Conservation (phyloP, 2,113 vertebrate species). For the Anthoscopus minutus region DNA sequence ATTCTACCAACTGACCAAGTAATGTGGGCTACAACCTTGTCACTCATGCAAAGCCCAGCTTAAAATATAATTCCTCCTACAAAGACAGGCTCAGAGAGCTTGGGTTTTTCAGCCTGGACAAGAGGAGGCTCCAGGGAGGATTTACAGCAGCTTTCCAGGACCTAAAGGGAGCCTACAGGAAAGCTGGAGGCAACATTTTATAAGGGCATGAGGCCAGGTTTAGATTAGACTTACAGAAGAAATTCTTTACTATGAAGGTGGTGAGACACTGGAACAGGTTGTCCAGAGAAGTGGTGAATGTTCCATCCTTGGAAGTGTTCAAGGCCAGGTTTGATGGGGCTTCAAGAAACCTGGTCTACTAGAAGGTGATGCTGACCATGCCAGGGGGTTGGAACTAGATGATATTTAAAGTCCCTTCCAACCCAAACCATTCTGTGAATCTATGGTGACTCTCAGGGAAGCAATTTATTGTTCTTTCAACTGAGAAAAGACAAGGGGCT, state of each 20-base stretch:
- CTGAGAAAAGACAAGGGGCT: neutral
- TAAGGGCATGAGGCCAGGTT: neutral
- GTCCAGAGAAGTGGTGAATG: neutral
- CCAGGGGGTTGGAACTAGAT: neutral
- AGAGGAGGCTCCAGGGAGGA: neutral
- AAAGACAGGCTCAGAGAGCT: neutral
- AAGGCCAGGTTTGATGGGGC: neutral
- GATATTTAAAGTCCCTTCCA: neutral
- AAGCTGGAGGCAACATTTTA: neutral
- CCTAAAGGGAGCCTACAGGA: neutral
- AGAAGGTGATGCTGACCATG: accelerated
- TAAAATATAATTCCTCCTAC: neutral
- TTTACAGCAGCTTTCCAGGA: neutral
- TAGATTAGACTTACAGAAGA: neutral
- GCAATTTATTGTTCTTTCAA: neutral
- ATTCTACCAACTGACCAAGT: accelerated
- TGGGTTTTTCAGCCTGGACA: neutral
- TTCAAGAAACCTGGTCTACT: neutral
- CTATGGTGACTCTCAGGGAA: neutral
- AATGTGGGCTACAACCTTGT: neutral
- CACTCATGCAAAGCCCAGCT: neutral
- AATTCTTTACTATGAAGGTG: neutral
- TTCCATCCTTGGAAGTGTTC: neutral
- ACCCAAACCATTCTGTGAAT: neutral
- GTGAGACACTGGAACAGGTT: neutral